Conservation (phyloP, 2,113 vertebrate genomes). For the Nanger granti region DNA sequence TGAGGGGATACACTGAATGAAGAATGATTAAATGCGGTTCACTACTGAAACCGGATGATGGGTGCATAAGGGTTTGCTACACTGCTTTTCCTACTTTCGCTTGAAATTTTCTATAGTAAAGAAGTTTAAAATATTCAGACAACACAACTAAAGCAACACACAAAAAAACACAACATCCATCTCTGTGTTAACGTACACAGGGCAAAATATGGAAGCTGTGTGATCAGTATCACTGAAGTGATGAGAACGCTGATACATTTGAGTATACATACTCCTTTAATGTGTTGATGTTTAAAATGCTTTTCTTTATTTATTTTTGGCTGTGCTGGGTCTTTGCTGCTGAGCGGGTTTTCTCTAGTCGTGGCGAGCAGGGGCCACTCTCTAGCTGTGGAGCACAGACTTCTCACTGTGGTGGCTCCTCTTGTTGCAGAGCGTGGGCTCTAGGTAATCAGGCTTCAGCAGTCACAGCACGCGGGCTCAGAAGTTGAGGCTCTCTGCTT, state of each 20-base stretch:
- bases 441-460: background rate
- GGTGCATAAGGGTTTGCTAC: background rate
- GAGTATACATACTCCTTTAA: background rate
- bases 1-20: background rate
- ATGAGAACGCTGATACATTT: background rate
- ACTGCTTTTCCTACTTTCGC: background rate
- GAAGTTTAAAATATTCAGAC: background rate
- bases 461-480: background rate
- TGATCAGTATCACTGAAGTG: background rate
- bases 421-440: accelerated
- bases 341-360: background rate
- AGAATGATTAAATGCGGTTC: background rate
- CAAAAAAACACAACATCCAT: background rate
- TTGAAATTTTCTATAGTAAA: background rate
- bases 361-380: background rate
- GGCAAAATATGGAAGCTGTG: background rate
- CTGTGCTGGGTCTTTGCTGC: background rate
- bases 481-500: background rate
- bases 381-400: background rate
- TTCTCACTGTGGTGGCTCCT: background rate
- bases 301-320: background rate
- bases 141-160: background rate
- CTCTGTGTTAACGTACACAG: background rate
- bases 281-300: background rate
- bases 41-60: background rate